Evolutionary conservation across 2,797 vertebrate species (phyloP).

Genomic region (Chiropotes sagulatus): DNA sequence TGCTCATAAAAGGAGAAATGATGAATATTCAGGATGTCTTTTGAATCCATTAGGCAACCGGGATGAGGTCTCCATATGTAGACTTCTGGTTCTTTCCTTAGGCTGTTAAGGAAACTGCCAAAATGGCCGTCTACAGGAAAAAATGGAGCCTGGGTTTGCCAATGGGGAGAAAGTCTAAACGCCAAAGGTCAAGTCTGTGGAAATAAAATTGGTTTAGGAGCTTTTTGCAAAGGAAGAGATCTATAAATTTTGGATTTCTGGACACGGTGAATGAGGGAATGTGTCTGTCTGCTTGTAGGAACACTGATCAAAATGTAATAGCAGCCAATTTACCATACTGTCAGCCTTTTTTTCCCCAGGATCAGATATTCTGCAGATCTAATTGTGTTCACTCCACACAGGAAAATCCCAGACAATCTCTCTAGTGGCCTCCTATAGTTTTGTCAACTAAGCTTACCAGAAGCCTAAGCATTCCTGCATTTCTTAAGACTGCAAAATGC

Average conservation of each 20-base stretch:
- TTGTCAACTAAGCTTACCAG: neutral
- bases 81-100: conserved; percentile 76
- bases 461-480: neutral
- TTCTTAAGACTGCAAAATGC: neutral
- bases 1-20: conserved; percentile 89
- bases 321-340: neutral
- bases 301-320: neutral
- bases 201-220: conserved; percentile 80
- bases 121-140: conserved; percentile 83
- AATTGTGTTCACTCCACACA: neutral
- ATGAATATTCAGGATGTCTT: conserved; percentile 91
- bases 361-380: neutral
- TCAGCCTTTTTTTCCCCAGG: neutral
- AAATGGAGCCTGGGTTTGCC: conserved; percentile 76
- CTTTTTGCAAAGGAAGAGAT: conserved; percentile 52
- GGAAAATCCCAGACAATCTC: neutral
- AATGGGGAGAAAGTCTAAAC: conserved; percentile 66
- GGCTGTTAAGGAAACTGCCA: conserved; percentile 82
- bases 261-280: neutral
- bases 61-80: conserved; percentile 89
- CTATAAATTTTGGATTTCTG: conserved; percentile 65
- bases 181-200: conserved; percentile 77
- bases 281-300: neutral
- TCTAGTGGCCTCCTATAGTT: neutral
- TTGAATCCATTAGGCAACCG: conserved; percentile 86